These are phyloP conservation scores for Rissa tridactyla DNA, from an alignment of 2,113 vertebrate species.

Conservation along the genomic window DNA sequence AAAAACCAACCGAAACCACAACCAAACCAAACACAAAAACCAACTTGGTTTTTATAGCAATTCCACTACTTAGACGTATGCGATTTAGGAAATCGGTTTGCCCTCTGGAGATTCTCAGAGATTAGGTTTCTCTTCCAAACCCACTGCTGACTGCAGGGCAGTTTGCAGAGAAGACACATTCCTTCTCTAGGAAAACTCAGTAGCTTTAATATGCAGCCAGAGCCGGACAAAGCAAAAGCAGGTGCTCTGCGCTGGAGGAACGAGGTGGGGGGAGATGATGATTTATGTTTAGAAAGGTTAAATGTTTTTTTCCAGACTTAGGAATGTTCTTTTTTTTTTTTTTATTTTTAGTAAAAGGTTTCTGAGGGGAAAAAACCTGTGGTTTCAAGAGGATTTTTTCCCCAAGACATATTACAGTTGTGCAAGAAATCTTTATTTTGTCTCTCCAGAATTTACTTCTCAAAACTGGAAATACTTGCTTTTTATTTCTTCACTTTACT, in stretches of 20 bases:
- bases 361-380: background rate
- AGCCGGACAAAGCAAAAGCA: conserved; percentile 25
- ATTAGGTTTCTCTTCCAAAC: background rate
- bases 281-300: conserved; percentile 49
- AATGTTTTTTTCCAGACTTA: conserved; percentile 27
- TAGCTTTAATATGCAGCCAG: background rate
- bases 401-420: background rate
- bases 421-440: conserved; percentile 24
- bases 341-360: conserved; percentile 8
- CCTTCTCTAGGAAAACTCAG: conserved; percentile 18
- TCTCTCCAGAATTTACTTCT: conserved; percentile 1
- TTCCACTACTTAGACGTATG: background rate
- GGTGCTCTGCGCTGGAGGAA: conserved; percentile 13
- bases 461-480: background rate
- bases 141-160: conserved; percentile 11
- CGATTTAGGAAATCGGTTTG: background rate
- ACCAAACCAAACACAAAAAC: background rate
- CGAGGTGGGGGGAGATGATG: background rate
- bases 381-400: conserved; percentile 48
- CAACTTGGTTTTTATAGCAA: background rate
- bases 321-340: conserved; percentile 13
- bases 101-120: background rate
- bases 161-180: conserved; percentile 37
- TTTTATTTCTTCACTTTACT: background rate
- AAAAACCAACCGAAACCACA: background rate